A percentile compares a stretch with the other conserved stretches of the same genome.
Evolutionary conservation across 2,113 vertebrate genomes (phyloP).

Genomic region (Aptenodytes forsteri): DNA sequence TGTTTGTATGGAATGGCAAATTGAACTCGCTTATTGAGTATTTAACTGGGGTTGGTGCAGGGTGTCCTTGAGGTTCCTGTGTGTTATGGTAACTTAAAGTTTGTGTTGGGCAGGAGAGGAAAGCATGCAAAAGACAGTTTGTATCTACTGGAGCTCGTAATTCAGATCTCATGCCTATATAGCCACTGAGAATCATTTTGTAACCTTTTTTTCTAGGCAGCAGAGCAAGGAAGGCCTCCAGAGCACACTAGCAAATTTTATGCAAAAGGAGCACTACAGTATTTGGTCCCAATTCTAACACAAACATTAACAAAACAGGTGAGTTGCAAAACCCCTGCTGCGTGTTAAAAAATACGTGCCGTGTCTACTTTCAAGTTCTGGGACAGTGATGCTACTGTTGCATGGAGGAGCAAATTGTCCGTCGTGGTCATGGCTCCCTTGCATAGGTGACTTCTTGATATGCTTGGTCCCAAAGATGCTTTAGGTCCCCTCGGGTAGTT

Average conservation of each 20-base stretch:
- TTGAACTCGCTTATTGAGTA: too few species aligned
- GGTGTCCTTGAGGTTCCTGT: not conserved
- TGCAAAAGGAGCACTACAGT: slow-evolving; percentile 96
- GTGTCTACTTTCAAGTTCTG: accelerated
- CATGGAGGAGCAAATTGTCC: not conserved
- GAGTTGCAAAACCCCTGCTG: not conserved
- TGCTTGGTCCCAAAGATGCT: not conserved
- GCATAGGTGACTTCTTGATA: not conserved
- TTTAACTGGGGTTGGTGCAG: not conserved
- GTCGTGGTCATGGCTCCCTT: not conserved
- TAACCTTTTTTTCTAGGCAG: slow-evolving; percentile 77
- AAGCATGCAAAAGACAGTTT: not conserved
- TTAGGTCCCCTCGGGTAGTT: not conserved
- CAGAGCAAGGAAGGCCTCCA: slow-evolving; percentile 95
- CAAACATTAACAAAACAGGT: slow-evolving; percentile 98
- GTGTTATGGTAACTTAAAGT: not conserved
- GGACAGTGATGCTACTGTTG: not conserved
- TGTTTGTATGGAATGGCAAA: accelerated
- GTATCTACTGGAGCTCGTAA: accelerated
- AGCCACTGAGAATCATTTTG: not conserved
- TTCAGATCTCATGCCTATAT: accelerated
- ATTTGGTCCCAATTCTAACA: slow-evolving; percentile 95
- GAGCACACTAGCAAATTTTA: slow-evolving; percentile 99
- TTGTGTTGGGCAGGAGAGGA: not conserved
- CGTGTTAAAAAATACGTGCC: accelerated